phyloP scores from a whole-genome alignment of 2,888 invertebrate genomes.

The Orthosia gothica region DNA sequence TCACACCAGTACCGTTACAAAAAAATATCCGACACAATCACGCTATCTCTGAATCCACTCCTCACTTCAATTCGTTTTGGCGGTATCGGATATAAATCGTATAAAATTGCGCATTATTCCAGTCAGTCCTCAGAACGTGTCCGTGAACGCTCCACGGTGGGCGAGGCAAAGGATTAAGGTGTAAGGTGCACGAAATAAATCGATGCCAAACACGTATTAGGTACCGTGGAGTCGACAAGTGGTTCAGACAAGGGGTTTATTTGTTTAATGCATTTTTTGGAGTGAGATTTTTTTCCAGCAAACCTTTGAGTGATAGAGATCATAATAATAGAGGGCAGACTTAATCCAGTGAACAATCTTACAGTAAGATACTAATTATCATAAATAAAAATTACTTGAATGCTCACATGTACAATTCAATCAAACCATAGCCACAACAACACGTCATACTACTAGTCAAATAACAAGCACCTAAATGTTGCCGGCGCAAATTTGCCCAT shows the following conservation, averaged over 20 bases:
- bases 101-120: conserved; percentile 66
- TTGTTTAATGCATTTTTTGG: background rate
- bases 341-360: too few species aligned
- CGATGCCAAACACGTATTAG: conserved; percentile 66
- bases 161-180: conserved; percentile 62
- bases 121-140: conserved; percentile 61
- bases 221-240: conserved; percentile 52
- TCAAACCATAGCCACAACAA: too few species aligned
- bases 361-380: too few species aligned
- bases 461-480: too few species aligned
- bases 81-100: conserved; percentile 53
- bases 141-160: conserved; percentile 54
- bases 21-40: background rate
- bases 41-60: background rate
- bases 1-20: background rate
- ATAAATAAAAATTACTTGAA: too few species aligned
- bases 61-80: conserved; percentile 22
- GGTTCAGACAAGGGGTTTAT: conserved; percentile 9
- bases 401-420: too few species aligned
- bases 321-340: too few species aligned
- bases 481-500: too few species aligned
- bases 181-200: conserved; percentile 67
- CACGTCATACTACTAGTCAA: too few species aligned
- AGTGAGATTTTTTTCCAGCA: background rate
- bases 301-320: too few species aligned